Conservation (phyloP, 2,113 vertebrate genomes). For the Mionectes macconnelli region DNA sequence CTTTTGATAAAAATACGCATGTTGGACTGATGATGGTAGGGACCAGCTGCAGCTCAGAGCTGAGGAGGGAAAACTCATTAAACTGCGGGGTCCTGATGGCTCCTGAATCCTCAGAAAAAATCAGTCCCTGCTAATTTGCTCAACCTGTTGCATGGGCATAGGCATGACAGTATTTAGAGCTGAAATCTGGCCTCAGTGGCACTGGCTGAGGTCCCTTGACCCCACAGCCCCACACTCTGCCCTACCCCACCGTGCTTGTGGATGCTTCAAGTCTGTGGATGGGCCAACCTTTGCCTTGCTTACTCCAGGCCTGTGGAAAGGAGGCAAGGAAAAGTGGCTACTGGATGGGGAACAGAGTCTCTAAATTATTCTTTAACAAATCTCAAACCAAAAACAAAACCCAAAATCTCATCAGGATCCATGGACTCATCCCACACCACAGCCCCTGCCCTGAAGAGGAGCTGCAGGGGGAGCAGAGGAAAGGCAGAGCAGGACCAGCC, state of each 20-base stretch:
- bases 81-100: accelerated
- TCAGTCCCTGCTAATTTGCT: not conserved
- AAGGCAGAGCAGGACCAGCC: not conserved
- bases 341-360: not conserved
- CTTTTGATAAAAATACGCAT: not conserved
- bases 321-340: not conserved
- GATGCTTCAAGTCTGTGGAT: not conserved
- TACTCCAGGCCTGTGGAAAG: not conserved
- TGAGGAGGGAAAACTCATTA: not conserved
- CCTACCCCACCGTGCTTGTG: not conserved
- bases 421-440: not conserved
- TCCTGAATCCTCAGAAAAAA: not conserved
- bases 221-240: not conserved
- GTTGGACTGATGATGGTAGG: not conserved
- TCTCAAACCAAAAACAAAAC: not conserved
- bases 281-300: not conserved
- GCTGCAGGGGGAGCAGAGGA: not conserved
- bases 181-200: not conserved
- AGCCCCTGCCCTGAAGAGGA: not conserved
- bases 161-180: not conserved
- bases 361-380: not conserved
- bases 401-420: not conserved
- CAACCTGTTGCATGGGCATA: not conserved
- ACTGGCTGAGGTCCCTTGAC: not conserved
- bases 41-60: not conserved